These are phyloP conservation scores for Coreoperca whiteheadi DNA, from an alignment of 2,113 vertebrate genomes.

Conservation along the genomic window DNA sequence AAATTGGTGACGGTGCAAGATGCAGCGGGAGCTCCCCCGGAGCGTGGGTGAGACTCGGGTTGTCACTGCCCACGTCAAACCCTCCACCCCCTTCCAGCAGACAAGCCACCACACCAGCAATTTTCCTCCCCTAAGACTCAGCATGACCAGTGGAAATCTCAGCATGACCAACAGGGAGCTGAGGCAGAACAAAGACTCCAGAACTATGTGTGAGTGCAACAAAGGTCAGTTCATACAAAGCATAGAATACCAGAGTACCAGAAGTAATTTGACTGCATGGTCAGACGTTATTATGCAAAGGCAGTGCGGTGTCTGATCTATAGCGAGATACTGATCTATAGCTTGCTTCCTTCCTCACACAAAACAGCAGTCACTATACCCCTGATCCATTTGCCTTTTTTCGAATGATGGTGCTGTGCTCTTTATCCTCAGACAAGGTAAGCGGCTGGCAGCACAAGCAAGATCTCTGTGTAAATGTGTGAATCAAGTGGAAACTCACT, in stretches of 20 bases:
- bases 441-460: conserved; percentile 20
- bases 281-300: conserved; percentile 49
- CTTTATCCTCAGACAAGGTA: conserved; percentile 28
- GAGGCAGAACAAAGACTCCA: conserved; percentile 51
- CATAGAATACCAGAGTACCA: conserved; percentile 55
- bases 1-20: conserved; percentile 57
- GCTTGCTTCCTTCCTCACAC: conserved; percentile 38
- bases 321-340: conserved; percentile 13
- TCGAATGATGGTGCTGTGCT: conserved; percentile 6
- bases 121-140: conserved; percentile 50
- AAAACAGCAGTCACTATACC: conserved; percentile 30
- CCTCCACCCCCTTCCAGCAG: conserved; percentile 32
- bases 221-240: conserved; percentile 49
- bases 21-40: conserved; percentile 10
- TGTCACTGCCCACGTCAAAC: conserved; percentile 50
- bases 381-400: conserved; percentile 30
- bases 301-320: conserved; percentile 7
- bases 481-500: conserved; percentile 49
- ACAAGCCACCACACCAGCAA: conserved; percentile 50
- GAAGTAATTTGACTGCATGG: conserved; percentile 48
- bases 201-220: conserved; percentile 42
- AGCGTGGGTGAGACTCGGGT: conserved; percentile 32
- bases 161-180: conserved; percentile 49
- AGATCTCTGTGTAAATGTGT: conserved; percentile 41
- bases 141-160: conserved; percentile 64